Evolutionary conservation across 2,113 vertebrate species (phyloP).

Genomic region (Dinomys branickii): DNA sequence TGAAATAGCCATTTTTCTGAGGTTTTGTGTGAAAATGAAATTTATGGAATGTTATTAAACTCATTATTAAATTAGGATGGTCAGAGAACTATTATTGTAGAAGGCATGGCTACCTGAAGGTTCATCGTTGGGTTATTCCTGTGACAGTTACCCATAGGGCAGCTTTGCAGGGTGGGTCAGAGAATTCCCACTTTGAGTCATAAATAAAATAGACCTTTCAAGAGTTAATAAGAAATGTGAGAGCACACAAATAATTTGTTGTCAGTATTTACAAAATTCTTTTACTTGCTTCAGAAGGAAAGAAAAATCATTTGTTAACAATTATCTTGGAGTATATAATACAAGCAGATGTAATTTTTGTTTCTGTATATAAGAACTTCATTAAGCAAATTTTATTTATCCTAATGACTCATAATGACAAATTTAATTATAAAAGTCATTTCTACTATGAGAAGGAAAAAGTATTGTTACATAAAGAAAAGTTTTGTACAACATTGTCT

Average conservation of each 20-base stretch:
- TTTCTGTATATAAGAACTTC: background rate
- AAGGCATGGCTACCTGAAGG: background rate
- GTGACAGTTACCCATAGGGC: background rate
- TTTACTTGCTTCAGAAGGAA: constrained; percentile 14
- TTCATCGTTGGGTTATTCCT: background rate
- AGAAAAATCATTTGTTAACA: background rate
- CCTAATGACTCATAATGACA: background rate
- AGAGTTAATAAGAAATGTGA: background rate
- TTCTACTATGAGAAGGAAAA: constrained; percentile 16
- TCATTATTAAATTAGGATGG: background rate
- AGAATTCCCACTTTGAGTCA: background rate
- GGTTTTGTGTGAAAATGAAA: background rate
- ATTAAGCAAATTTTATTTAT: constrained; percentile 22
- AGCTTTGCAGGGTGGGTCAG: background rate
- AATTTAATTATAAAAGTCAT: background rate
- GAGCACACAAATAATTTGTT: background rate
- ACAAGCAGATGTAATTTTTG: background rate
- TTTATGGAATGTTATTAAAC: background rate
- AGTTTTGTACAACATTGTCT: background rate
- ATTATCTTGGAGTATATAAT: background rate
- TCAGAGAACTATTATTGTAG: background rate
- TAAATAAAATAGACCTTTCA: background rate
- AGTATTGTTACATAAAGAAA: background rate
- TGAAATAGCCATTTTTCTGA: background rate
- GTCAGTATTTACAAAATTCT: constrained; percentile 12